These are phyloP conservation scores for Rhinoptilus africanus DNA, from an alignment of 2,113 vertebrate genomes.

Conservation along the genomic window DNA sequence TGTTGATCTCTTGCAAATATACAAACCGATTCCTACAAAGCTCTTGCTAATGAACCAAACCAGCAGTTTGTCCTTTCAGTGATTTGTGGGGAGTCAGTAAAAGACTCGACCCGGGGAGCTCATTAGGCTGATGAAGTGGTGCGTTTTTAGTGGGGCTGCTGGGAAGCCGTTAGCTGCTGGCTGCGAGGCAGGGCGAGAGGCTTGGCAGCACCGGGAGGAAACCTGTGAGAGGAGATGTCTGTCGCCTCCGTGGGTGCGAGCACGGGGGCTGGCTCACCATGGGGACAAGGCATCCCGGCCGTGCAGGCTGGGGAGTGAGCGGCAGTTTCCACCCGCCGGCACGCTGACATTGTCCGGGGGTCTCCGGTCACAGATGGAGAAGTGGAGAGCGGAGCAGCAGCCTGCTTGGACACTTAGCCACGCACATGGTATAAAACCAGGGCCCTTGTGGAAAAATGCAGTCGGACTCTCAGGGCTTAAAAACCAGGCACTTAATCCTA, in stretches of 20 bases:
- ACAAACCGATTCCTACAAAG: neutral
- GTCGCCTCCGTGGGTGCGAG: rapidly evolving
- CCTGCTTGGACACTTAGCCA: neutral
- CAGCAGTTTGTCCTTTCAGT: constrained; percentile 5
- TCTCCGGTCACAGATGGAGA: neutral
- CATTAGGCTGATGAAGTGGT: neutral
- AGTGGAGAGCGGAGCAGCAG: neutral
- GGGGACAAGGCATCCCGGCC: neutral
- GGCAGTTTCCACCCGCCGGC: neutral
- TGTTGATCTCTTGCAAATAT: neutral
- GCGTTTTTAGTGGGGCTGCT: constrained; percentile 34
- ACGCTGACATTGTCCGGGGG: rapidly evolving
- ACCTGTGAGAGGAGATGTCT: neutral
- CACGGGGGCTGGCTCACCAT: rapidly evolving
- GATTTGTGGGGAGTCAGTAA: neutral
- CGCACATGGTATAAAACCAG: rapidly evolving
- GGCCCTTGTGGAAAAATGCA: neutral
- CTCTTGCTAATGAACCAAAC: neutral
- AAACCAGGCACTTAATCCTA: neutral
- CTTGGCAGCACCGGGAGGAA: neutral
- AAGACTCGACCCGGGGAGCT: constrained; percentile 13
- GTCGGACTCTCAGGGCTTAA: neutral
- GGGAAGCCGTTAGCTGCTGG: constrained; percentile 28
- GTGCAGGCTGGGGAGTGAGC: rapidly evolving
- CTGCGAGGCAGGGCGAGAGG: neutral